A percentile compares a stretch with the other conserved stretches of the same genome.
Conservation (phyloP, 2,113 vertebrate species). For the Cyanoramphus novaezelandiae region DNA sequence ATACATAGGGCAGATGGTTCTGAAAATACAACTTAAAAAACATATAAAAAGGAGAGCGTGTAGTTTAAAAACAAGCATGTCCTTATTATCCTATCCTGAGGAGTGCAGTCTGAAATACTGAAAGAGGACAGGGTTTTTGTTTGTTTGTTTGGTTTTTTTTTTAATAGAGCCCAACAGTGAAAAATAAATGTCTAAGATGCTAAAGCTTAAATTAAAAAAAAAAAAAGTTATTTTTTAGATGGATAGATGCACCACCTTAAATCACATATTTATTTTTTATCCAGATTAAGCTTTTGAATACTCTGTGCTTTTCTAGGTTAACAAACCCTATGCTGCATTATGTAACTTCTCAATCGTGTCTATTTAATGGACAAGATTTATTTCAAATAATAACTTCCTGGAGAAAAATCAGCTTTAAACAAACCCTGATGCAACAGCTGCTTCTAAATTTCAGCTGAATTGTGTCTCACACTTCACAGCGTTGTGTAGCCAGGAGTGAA, state of each 20-base stretch:
- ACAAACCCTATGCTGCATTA: background rate
- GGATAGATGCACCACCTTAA: background rate
- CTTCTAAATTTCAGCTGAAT: background rate
- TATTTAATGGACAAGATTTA: conserved; percentile 24
- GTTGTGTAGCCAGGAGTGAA: rapidly evolving
- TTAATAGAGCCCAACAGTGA: background rate
- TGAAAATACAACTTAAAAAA: background rate
- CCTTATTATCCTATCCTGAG: background rate
- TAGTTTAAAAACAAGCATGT: background rate
- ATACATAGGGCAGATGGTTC: background rate
- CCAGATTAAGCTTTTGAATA: conserved; percentile 15
- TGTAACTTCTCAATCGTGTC: background rate
- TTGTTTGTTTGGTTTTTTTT: background rate
- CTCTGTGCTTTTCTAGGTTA: background rate
- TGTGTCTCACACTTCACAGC: background rate
- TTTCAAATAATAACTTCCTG: background rate
- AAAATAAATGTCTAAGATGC: background rate
- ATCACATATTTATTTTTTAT: background rate
- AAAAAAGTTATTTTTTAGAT: background rate
- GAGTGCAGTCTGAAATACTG: background rate
- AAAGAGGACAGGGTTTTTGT: background rate
- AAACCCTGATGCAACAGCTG: background rate
- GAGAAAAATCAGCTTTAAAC: background rate
- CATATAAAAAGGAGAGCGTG: background rate
- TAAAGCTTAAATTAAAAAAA: background rate